Evolutionary conservation across 1,140 invertebrate species (phyloP).

Genomic region (Zophobas atratus): DNA sequence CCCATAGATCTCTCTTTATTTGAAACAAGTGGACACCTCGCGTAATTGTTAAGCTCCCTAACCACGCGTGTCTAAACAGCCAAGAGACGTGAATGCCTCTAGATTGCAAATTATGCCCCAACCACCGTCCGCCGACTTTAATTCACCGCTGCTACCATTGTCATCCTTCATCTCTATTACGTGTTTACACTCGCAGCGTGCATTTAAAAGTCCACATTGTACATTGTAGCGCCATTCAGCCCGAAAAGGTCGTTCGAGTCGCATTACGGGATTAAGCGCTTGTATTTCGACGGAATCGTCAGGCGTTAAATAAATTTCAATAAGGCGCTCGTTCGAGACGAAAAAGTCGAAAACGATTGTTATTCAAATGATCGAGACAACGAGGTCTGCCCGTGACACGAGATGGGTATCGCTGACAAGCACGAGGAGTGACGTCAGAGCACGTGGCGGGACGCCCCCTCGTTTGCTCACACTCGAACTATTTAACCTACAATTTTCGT

Average conservation of each 20-base stretch:
- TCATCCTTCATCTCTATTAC: conserved; percentile 49
- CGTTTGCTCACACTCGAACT: conserved; percentile 17
- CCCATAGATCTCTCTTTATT: conserved; percentile 52
- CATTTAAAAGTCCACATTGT: conserved; percentile 45
- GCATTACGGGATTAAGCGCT: conserved; percentile 44
- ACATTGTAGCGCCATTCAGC: conserved; percentile 45
- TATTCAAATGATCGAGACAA: conserved; percentile 24
- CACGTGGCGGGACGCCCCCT: conserved; percentile 24
- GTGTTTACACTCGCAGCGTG: conserved; percentile 40
- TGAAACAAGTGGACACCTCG: conserved; percentile 48
- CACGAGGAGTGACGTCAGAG: conserved; percentile 8
- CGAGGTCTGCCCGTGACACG: conserved; percentile 16
- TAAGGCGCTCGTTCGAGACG: neutral
- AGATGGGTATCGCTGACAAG: conserved; percentile 26
- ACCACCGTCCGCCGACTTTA: conserved; percentile 18
- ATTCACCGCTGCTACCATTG: conserved; percentile 39
- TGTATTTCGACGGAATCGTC: conserved; percentile 24
- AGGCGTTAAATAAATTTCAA: conserved; percentile 27
- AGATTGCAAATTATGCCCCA: conserved; percentile 60
- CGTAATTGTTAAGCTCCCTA: conserved; percentile 60
- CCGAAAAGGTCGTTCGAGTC: conserved; percentile 45
- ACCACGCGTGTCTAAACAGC: conserved; percentile 57
- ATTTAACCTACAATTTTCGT: conserved; percentile 36
- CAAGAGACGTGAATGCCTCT: conserved; percentile 55
- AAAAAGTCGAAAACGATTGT: conserved; percentile 18